Evolutionary conservation across 2,113 vertebrate genomes (phyloP).

Genomic region (Numenius arquata): DNA sequence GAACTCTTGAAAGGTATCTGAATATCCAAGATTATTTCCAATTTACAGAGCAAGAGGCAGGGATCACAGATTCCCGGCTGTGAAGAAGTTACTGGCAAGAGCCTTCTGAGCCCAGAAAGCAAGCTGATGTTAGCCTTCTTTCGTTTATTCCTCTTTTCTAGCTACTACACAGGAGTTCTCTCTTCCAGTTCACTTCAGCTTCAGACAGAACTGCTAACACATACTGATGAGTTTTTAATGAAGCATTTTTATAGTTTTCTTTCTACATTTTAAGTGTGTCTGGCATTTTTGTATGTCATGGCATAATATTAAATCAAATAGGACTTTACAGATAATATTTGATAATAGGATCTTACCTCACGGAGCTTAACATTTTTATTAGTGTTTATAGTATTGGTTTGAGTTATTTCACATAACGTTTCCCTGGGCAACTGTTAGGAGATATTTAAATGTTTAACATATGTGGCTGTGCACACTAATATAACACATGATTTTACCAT

Average conservation of each 20-base stretch:
- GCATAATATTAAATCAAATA: neutral
- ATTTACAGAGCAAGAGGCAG: neutral
- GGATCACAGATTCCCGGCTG: neutral
- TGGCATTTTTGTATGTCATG: neutral
- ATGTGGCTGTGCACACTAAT: neutral
- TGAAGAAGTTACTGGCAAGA: neutral
- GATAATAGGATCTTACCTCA: slow-evolving; percentile 25
- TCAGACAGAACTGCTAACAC: neutral
- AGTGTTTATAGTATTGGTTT: slow-evolving; percentile 42
- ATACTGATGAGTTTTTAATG: neutral
- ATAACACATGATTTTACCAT: slow-evolving; percentile 1
- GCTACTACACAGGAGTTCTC: neutral
- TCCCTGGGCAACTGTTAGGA: slow-evolving; percentile 30
- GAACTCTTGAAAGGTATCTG: neutral
- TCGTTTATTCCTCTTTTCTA: neutral
- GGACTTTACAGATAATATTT: neutral
- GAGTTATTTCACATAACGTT: slow-evolving; percentile 28
- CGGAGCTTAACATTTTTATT: slow-evolving; percentile 22
- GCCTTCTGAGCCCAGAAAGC: neutral
- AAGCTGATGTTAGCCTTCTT: neutral
- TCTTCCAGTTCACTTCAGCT: neutral
- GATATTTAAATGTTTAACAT: slow-evolving; percentile 36
- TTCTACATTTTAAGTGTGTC: neutral
- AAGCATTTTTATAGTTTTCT: neutral
- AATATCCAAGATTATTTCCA: neutral